phyloP scores from a whole-genome alignment of 2,113 vertebrate genomes.

The Paradisaea rubra region DNA sequence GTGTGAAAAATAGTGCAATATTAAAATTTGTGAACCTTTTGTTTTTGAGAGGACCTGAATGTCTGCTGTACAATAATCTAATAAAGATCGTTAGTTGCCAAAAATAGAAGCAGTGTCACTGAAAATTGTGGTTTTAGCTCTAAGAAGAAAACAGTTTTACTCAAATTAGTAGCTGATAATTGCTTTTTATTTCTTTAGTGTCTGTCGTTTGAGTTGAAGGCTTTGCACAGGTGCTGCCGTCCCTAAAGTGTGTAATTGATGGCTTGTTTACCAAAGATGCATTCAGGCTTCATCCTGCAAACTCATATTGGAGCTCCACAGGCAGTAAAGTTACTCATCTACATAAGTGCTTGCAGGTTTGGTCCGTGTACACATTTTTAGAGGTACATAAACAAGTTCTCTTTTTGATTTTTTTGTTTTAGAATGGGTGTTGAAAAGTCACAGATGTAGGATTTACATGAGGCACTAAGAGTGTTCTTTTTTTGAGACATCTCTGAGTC shows the following conservation, averaged over 20 bases:
- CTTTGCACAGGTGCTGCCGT: constrained; percentile 64
- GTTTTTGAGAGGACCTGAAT: not conserved
- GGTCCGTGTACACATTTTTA: not conserved
- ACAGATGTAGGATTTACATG: not conserved
- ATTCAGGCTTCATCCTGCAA: constrained; percentile 57
- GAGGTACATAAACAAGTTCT: not conserved
- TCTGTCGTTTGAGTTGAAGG: constrained; percentile 50
- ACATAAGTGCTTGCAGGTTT: constrained; percentile 59
- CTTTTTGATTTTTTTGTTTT: not conserved
- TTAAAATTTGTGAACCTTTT: not conserved
- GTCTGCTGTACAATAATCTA: constrained; percentile 21
- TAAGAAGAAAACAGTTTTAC: constrained; percentile 51
- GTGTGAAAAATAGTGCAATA: not conserved
- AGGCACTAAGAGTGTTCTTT: not conserved
- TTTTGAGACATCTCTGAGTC: not conserved
- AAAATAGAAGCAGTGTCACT: constrained; percentile 15
- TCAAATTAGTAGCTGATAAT: constrained; percentile 63
- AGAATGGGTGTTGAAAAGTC: not conserved
- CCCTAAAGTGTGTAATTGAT: constrained; percentile 69
- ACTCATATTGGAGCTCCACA: constrained; percentile 46
- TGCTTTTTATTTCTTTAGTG: constrained; percentile 57
- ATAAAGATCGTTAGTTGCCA: constrained; percentile 19
- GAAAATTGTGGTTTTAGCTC: constrained; percentile 25
- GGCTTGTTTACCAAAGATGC: constrained; percentile 67
- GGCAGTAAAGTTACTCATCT: constrained; percentile 59